These are phyloP conservation scores for Euschistus heros DNA, from an alignment of 1,140 invertebrate species.

Conservation along the genomic window DNA sequence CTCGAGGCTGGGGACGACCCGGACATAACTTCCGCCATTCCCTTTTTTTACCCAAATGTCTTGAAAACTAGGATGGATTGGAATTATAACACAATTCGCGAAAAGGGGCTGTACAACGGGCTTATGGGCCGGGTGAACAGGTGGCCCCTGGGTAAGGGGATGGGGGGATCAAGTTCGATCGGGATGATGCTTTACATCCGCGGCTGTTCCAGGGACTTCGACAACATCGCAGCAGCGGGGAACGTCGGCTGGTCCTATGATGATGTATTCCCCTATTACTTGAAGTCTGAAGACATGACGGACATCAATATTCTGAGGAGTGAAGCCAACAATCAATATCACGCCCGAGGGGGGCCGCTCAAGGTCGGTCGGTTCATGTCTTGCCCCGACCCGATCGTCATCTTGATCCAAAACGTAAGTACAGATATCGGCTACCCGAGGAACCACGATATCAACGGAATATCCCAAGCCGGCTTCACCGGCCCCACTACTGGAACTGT, in stretches of 20 bases:
- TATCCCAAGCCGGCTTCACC: slow-evolving; percentile 2
- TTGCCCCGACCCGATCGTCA: not conserved
- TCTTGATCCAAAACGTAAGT: slow-evolving; percentile 42
- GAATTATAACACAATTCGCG: slow-evolving; percentile 47
- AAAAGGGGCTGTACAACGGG: slow-evolving; percentile 43
- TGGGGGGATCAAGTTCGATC: slow-evolving; percentile 70
- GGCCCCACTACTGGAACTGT: slow-evolving; percentile 37
- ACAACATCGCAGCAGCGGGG: slow-evolving; percentile 52
- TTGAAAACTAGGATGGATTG: slow-evolving; percentile 47
- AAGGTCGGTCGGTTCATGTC: slow-evolving; percentile 43
- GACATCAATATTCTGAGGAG: slow-evolving; percentile 32
- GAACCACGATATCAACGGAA: slow-evolving; percentile 14
- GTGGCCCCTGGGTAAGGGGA: slow-evolving; percentile 58
- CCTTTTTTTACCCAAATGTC: slow-evolving; percentile 46
- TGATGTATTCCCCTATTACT: slow-evolving; percentile 47
- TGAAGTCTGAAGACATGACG: slow-evolving; percentile 42
- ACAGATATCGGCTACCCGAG: slow-evolving; percentile 6
- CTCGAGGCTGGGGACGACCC: slow-evolving; percentile 56
- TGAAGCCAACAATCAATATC: slow-evolving; percentile 40
- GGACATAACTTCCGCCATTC: slow-evolving; percentile 53
- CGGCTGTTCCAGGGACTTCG: slow-evolving; percentile 51
- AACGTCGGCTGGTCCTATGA: slow-evolving; percentile 53
- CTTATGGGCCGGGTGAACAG: slow-evolving; percentile 46
- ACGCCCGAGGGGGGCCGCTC: slow-evolving; percentile 41
- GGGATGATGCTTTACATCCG: slow-evolving; percentile 57